Conservation (phyloP, 2,888 invertebrate species). For the Chrysolina americana region DNA sequence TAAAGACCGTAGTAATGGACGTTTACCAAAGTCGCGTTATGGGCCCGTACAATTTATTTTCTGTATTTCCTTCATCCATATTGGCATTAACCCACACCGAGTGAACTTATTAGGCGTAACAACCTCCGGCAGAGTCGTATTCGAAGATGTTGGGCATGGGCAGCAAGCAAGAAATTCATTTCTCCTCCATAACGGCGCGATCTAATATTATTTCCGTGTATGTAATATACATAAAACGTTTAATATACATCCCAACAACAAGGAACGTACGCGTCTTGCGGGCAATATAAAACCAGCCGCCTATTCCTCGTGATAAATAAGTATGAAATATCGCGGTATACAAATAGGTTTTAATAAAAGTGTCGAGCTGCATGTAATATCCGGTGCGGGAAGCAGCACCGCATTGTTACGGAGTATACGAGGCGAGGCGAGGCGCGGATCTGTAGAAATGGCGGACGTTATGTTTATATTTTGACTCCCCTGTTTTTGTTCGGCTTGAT, state of each 20-base stretch:
- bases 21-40: too few relatives aligned
- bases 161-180: conserved; percentile 2
- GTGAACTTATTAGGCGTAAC: background rate
- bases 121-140: background rate
- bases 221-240: conserved; percentile 15
- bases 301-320: conserved; percentile 42
- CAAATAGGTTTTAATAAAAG: conserved; percentile 55
- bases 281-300: conserved; percentile 35
- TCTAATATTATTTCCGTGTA: conserved; percentile 16
- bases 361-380: conserved; percentile 56
- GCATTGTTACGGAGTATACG: conserved; percentile 41
- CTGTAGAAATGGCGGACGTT: conserved; percentile 60
- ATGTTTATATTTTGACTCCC: conserved; percentile 67
- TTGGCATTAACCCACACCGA: background rate
- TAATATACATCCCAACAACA: background rate
- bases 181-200: background rate
- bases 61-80: background rate
- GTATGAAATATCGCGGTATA: conserved; percentile 48
- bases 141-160: background rate
- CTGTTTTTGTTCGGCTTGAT: conserved; percentile 67
- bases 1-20: too few relatives aligned
- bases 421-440: conserved; percentile 34
- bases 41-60: background rate
- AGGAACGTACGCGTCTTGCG: conserved; percentile 28
- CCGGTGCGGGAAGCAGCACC: conserved; percentile 46